Evolutionary conservation across 35 echinoderm and acorn worm species (phyloP).

Genomic region (Hemicentrotus pulcherrimus): DNA sequence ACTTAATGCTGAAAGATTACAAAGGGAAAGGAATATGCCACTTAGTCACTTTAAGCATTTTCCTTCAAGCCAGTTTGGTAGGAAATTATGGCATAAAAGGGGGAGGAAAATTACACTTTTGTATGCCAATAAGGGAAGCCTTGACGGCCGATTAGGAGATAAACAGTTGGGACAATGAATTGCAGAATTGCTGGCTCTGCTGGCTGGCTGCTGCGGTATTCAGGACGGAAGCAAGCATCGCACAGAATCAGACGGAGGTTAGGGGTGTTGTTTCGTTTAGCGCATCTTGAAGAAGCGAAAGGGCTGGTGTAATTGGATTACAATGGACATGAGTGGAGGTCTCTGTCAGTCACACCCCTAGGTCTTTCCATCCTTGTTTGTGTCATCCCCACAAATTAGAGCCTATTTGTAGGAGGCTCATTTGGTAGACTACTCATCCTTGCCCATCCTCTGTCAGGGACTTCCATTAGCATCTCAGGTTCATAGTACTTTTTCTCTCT

Average conservation of each 20-base stretch:
- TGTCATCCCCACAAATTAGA: constrained; percentile 47
- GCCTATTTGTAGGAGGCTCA: constrained; percentile 41
- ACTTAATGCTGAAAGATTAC: constrained; percentile 46
- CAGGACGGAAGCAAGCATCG: constrained; percentile 28
- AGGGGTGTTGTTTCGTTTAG: constrained; percentile 41
- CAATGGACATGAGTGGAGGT: constrained; percentile 43
- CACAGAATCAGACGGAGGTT: constrained; percentile 30
- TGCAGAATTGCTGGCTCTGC: constrained; percentile 16
- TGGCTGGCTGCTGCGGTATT: constrained; percentile 33
- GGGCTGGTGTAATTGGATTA: constrained; percentile 48
- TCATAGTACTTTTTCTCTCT: constrained; percentile 39
- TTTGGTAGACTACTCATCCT: constrained; percentile 51
- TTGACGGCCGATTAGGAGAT: constrained; percentile 52
- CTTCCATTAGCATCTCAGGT: constrained; percentile 42
- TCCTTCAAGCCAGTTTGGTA: constrained; percentile 34
- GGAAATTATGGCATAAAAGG: constrained; percentile 37
- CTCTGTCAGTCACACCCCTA: constrained; percentile 26
- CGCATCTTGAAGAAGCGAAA: constrained; percentile 31
- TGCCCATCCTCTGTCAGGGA: constrained; percentile 34
- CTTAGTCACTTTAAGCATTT: constrained; percentile 24
- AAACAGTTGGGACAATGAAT: constrained; percentile 51
- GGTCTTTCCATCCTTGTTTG: not conserved
- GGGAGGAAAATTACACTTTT: constrained; percentile 57
- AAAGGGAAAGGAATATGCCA: constrained; percentile 22
- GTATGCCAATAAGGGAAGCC: constrained; percentile 51